A percentile compares a stretch with the other conserved stretches of the same genome.
These are phyloP conservation scores for Apteryx mantelli DNA, from an alignment of 2,113 vertebrate genomes.

Conservation along the genomic window DNA sequence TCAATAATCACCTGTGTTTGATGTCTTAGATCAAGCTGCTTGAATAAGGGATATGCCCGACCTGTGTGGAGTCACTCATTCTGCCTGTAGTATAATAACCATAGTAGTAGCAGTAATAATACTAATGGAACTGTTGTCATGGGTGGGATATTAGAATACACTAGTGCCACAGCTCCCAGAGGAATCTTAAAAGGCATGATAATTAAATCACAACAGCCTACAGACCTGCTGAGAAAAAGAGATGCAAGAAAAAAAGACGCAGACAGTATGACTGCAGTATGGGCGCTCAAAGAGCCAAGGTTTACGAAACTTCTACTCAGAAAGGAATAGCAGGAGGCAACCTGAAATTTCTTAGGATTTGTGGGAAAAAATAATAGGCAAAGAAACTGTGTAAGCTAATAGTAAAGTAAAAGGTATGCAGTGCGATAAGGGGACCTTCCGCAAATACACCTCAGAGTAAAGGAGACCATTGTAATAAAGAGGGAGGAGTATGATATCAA, in stretches of 20 bases:
- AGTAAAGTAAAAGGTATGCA: neutral
- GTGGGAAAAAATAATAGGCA: neutral
- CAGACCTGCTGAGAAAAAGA: neutral
- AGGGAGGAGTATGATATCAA: neutral
- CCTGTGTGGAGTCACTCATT: neutral
- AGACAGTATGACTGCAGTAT: neutral
- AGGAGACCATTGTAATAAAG: neutral
- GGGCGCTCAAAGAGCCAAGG: neutral
- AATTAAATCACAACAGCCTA: slow-evolving; percentile 39
- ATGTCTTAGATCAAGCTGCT: neutral
- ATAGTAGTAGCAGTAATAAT: neutral
- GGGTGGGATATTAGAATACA: slow-evolving; percentile 42
- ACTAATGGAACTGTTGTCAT: slow-evolving; percentile 1
- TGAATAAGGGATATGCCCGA: neutral
- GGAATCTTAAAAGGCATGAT: slow-evolving; percentile 10
- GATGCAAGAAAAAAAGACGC: slow-evolving; percentile 3
- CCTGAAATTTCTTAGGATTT: neutral
- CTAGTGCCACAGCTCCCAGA: neutral
- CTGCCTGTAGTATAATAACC: neutral
- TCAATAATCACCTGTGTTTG: neutral
- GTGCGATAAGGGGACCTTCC: neutral
- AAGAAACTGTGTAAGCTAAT: neutral
- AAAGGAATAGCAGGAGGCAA: neutral
- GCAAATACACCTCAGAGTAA: neutral
- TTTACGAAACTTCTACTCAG: neutral